Evolutionary conservation across 2,888 invertebrate species (phyloP).

Genomic region (Mesopsocus fuscifrons): DNA sequence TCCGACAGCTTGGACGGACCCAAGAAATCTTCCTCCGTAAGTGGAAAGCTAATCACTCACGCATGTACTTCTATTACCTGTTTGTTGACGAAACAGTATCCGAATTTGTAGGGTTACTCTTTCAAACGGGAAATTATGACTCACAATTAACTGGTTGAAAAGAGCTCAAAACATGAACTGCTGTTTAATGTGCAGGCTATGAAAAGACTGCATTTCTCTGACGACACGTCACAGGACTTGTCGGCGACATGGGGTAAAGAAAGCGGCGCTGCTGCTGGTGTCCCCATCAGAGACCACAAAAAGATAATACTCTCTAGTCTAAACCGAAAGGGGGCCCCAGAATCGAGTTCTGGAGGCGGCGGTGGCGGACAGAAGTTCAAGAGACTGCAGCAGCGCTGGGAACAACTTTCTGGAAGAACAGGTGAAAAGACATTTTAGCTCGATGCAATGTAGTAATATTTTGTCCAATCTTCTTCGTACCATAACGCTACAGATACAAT

Average conservation of each 20-base stretch:
- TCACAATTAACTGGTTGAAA: too few relatives aligned
- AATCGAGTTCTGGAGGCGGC: slow-evolving; percentile 22
- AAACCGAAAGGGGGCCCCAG: neutral
- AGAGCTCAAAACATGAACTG: too few relatives aligned
- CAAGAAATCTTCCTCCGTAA: neutral
- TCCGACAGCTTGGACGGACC: slow-evolving; percentile 55
- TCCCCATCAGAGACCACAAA: slow-evolving; percentile 7
- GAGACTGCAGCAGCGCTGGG: slow-evolving; percentile 62
- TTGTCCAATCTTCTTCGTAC: too few relatives aligned
- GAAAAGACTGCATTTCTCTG: slow-evolving; percentile 8
- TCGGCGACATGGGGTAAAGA: slow-evolving; percentile 1
- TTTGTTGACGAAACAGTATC: too few relatives aligned
- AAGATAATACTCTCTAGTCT: slow-evolving; percentile 3
- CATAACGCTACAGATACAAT: too few relatives aligned
- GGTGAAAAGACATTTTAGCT: too few relatives aligned
- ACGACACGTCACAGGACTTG: slow-evolving; percentile 1
- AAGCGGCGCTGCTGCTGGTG: too few relatives aligned
- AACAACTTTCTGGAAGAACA: slow-evolving; percentile 40
- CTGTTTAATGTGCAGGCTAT: neutral
- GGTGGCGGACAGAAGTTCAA: slow-evolving; percentile 48
- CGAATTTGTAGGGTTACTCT: too few relatives aligned
- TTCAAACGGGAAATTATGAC: too few relatives aligned
- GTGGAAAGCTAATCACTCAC: too few relatives aligned
- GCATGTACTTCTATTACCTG: too few relatives aligned
- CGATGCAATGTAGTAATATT: too few relatives aligned